phyloP scores from a whole-genome alignment of 2,888 invertebrate genomes.

The Lepidocyrtoides sp. region DNA sequence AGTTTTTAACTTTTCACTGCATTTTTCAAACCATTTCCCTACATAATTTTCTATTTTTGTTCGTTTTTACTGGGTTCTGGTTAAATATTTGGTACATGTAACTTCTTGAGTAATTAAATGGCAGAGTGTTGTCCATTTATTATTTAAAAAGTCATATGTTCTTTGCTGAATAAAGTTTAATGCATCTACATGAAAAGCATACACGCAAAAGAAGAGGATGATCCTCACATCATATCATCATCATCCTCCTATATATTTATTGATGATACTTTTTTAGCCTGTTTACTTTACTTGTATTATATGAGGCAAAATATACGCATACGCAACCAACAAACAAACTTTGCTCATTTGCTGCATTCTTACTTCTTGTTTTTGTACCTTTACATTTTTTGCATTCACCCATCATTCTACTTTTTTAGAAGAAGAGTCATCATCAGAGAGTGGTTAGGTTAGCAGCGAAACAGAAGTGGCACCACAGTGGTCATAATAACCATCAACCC shows the following conservation, averaged over 20 bases:
- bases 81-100: no score
- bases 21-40: no score
- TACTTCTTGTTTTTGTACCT: background rate
- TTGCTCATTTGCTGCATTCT: background rate
- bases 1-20: background rate
- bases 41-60: no score
- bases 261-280: conserved; percentile 6
- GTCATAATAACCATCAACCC: background rate
- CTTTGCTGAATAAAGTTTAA: background rate
- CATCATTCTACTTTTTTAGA: background rate
- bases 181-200: background rate
- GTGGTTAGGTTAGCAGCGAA: no score
- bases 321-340: no score
- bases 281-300: background rate
- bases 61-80: no score
- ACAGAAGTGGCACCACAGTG: no score
- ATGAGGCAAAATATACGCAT: no score
- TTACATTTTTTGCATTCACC: background rate
- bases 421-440: background rate
- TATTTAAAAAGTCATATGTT: conserved; percentile 64
- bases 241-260: background rate
- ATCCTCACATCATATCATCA: background rate
- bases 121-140: conserved; percentile 24
- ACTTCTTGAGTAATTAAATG: background rate
- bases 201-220: background rate